These are phyloP conservation scores for Murina feae DNA, from an alignment of 2,113 vertebrate species.

Conservation along the genomic window DNA sequence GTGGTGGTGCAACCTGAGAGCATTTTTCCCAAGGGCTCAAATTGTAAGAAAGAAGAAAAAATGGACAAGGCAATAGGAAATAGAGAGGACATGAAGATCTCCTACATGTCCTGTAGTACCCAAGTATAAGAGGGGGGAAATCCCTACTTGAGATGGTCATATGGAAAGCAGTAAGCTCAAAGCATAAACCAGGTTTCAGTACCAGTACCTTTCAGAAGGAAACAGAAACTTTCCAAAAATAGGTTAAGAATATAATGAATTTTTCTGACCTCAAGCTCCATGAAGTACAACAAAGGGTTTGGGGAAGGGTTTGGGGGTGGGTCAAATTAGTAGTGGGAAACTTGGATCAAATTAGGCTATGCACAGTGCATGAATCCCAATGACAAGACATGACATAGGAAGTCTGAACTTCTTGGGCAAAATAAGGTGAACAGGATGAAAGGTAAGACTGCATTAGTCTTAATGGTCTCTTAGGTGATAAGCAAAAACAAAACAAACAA, in stretches of 20 bases:
- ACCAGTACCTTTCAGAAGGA: neutral
- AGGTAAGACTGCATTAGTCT: neutral
- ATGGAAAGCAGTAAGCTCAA: neutral
- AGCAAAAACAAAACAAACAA: neutral
- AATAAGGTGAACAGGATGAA: neutral
- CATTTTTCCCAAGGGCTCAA: neutral
- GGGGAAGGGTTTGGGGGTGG: neutral
- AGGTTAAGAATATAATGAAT: neutral
- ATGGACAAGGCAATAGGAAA: neutral
- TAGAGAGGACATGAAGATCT: neutral
- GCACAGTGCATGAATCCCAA: neutral
- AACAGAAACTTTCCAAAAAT: neutral
- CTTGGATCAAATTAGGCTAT: neutral
- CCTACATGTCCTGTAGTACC: neutral
- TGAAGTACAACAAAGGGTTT: neutral
- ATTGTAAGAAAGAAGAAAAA: neutral
- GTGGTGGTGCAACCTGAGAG: neutral
- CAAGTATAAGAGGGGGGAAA: neutral
- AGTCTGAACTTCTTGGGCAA: neutral
- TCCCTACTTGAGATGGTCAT: neutral
- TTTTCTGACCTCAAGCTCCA: neutral
- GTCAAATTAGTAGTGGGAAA: neutral
- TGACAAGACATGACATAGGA: neutral
- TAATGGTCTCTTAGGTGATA: neutral
- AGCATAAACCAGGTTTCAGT: neutral